Evolutionary conservation across 2,888 invertebrate genomes (phyloP).

Genomic region (Ethmia dodecea): DNA sequence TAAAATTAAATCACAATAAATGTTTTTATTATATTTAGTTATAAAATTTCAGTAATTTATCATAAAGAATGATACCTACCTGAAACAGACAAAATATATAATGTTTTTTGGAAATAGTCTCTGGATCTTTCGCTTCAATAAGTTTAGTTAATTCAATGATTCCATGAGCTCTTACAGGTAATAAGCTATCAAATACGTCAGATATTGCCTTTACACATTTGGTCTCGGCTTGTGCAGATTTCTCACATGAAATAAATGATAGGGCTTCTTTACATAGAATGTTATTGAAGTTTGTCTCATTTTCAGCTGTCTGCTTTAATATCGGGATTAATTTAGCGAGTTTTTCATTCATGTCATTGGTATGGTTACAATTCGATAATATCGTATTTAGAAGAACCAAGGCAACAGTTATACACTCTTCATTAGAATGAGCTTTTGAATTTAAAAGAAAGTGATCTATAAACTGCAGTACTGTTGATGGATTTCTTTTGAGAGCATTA

Average conservation of each 20-base stretch:
- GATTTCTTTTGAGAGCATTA: slow-evolving; percentile 54
- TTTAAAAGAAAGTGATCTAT: slow-evolving; percentile 59
- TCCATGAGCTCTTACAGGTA: slow-evolving; percentile 91
- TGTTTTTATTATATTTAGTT: background rate
- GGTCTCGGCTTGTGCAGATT: slow-evolving; percentile 32
- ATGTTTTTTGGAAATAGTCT: slow-evolving; percentile 80
- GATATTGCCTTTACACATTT: slow-evolving; percentile 80
- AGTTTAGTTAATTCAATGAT: slow-evolving; percentile 84
- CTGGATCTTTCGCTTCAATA: slow-evolving; percentile 80
- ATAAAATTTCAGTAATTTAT: background rate
- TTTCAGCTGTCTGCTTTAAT: slow-evolving; percentile 35
- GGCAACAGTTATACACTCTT: slow-evolving; percentile 60
- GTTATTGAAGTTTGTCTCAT: slow-evolving; percentile 35
- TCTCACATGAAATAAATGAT: slow-evolving; percentile 37
- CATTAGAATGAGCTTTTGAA: slow-evolving; percentile 30
- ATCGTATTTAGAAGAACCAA: slow-evolving; percentile 60
- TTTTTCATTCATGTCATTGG: slow-evolving; percentile 27
- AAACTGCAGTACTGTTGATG: slow-evolving; percentile 61
- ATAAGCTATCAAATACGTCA: slow-evolving; percentile 82
- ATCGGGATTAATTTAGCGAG: slow-evolving; percentile 44
- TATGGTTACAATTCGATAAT: slow-evolving; percentile 40
- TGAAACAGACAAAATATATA: slow-evolving; percentile 84
- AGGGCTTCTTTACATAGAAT: slow-evolving; percentile 55
- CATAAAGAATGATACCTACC: too few relatives aligned
- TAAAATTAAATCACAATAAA: slow-evolving; percentile 37